These are phyloP conservation scores for Brachionus sp. DNA, from an alignment of 1,140 invertebrate genomes.

Conservation along the genomic window DNA sequence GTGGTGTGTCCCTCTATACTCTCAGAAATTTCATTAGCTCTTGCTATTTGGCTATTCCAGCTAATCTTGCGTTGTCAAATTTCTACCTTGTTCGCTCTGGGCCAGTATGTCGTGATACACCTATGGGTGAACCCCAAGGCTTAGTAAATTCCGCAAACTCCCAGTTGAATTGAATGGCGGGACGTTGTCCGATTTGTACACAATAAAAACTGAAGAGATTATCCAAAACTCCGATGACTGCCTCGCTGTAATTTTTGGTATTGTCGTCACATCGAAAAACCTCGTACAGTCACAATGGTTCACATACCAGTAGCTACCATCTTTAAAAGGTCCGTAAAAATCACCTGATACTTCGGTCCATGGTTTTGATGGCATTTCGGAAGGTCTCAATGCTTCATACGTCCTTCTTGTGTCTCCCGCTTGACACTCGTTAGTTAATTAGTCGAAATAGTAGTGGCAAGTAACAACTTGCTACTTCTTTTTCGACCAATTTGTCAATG, in stretches of 20 bases:
- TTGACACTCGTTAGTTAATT: neutral
- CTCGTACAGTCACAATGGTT: neutral
- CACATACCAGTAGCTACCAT: neutral
- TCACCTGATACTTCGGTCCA: neutral
- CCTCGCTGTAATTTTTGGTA: neutral
- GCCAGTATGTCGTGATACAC: neutral
- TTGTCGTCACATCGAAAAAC: neutral
- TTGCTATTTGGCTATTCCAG: neutral
- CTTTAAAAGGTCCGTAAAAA: neutral
- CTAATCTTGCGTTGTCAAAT: neutral
- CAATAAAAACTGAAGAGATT: neutral
- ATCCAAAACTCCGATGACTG: neutral
- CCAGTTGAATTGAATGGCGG: neutral
- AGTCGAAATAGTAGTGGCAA: no score
- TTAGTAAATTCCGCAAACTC: neutral
- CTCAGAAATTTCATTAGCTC: neutral
- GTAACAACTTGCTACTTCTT: neutral
- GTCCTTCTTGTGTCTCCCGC: neutral
- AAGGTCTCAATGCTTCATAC: neutral
- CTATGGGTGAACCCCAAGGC: neutral
- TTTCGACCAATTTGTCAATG: constrained; percentile 52
- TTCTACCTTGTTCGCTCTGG: neutral
- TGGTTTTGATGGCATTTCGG: neutral
- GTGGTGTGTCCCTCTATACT: neutral
- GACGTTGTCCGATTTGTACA: neutral